Evolutionary conservation across 1,140 invertebrate species (phyloP), one percentile per base, ranked within the genome.

Genomic region (Leptonema lineaticorne): DNA sequence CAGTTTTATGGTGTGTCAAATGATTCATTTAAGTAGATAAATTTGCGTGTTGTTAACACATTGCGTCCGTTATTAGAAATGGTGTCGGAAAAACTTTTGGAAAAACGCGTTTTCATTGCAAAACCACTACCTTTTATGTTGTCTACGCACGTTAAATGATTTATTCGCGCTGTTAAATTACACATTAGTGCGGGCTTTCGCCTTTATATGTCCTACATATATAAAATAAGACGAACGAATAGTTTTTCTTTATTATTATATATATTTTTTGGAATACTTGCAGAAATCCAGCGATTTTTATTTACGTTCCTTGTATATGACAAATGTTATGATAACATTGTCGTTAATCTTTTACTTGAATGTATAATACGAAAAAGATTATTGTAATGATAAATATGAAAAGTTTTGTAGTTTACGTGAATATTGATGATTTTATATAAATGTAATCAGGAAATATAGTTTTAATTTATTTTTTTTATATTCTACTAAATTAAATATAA

Each of bases 71-170:
- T 53, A n/a, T n/a, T n/a, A n/a, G n/a, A n/a, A n/a, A n/a, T n/a
- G n/a, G n/a, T n/a, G 6, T 53, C 22, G 2, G 22, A 24, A 53
- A 53, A 53, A 53, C 22, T 53, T 41, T 53, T 53, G 50, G 50
- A 53, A 53, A 53, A n/a, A n/a, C n/a, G n/a, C n/a, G n/a, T 24
- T 20, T 26, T 53, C 50, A 53, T 53, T 53, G 50, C 50, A 53
- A 22, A 22, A 53, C 50, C 50, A 22, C 24, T 24, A 53, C 22
- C 50, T 53, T 53, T 53, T 53, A 53, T 53, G 50, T 18, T 24
- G 18, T 9, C 9, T 24, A 53, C 50, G 20, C 50, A 53, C 50
- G 50, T 53, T 53, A 53, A 53, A 53, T 53, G 50, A 53, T 53
- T 26, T 53, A 53, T 53, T 53, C 27, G 24, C 50, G 50, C 24